A percentile compares a stretch with the other conserved stretches of the same genome.
Evolutionary conservation across 2,113 vertebrate species (phyloP).

Genomic region (Trogon melanurus): DNA sequence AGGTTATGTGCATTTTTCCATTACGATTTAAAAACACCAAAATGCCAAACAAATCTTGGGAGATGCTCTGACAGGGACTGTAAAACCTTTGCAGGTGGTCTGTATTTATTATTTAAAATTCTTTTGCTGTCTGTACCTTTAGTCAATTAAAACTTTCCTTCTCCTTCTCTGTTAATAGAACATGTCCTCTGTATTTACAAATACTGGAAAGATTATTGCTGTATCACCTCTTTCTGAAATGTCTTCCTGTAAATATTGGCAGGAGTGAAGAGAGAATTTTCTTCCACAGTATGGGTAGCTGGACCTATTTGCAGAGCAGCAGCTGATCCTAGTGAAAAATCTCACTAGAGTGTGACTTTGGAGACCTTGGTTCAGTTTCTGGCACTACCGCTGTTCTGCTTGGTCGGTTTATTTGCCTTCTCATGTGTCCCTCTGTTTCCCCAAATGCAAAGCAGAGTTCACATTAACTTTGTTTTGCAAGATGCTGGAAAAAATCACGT

Average conservation of each 20-base stretch:
- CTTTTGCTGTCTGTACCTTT: neutral
- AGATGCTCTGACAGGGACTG: neutral
- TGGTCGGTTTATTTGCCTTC: neutral
- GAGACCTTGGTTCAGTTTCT: neutral
- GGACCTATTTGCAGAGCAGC: neutral
- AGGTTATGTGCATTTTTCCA: slow-evolving; percentile 56
- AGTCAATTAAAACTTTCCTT: neutral
- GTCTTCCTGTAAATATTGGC: neutral
- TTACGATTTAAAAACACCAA: slow-evolving; percentile 33
- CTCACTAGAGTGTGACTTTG: neutral
- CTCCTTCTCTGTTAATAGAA: neutral
- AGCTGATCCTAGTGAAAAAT: neutral
- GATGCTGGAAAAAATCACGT: neutral
- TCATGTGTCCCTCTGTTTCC: neutral
- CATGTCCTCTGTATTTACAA: neutral
- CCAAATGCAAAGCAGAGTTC: neutral
- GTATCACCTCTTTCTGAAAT: neutral
- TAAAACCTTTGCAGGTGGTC: neutral
- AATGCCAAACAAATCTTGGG: slow-evolving; percentile 27
- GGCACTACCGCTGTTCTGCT: neutral
- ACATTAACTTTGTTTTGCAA: neutral
- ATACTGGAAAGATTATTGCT: neutral
- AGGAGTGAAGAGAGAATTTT: neutral
- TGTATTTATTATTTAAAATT: neutral
- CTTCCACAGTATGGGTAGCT: neutral